Base-by-base conservation (phyloP, 2,113 vertebrate genomes). In the Mugil cephalus region DNA sequence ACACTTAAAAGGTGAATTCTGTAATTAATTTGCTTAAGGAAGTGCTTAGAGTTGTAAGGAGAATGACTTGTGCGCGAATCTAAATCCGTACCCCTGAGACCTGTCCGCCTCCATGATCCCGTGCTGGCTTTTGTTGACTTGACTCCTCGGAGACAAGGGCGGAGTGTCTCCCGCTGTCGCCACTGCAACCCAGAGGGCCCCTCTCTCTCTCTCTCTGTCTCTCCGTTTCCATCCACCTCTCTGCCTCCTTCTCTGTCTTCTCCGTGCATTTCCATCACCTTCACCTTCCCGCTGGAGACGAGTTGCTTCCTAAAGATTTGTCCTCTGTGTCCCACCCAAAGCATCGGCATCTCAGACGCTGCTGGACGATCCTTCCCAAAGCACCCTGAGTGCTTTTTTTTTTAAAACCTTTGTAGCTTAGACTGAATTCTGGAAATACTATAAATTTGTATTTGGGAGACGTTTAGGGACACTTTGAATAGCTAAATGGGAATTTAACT, bases 101-200 rank as follows among this genome's bases (percentile, higher is more conserved):
- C 19, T 46, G 63, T 52, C 39, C n/a, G 60, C 58, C 68, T 85
- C 50, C 19, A 14, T 21, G 5, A 30, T 8, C 52, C 24, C 45
- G 35, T 24, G 52, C 13, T 4, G 21, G 45, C 50, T 53, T 65
- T 39, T 40, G 52, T 51, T 69, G 7, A 61, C 61, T 21, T 18
- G 12, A 45, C 53, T 55, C 59, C 24, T 55, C 21, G 24, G 34
- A 77, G 34, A 69, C n/a, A 12, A 1, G 8, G 13, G 48, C 74
- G 51, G 76, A 79, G 11, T 60, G 77, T 84, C 86, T 88, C 51
- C 67, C 59, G 56, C 77, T 78, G 87, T 91, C 67, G 69, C 80
- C 55, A 30, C 65, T 60, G 68, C 74, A 77, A 77, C 74, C 77
- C 77, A 17, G 45, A 72, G 80, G 70, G 77, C 66, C 80, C 50